Evolutionary conservation across 1,140 invertebrate species (phyloP).

Genomic region (Holcopasites calliopsidis): DNA sequence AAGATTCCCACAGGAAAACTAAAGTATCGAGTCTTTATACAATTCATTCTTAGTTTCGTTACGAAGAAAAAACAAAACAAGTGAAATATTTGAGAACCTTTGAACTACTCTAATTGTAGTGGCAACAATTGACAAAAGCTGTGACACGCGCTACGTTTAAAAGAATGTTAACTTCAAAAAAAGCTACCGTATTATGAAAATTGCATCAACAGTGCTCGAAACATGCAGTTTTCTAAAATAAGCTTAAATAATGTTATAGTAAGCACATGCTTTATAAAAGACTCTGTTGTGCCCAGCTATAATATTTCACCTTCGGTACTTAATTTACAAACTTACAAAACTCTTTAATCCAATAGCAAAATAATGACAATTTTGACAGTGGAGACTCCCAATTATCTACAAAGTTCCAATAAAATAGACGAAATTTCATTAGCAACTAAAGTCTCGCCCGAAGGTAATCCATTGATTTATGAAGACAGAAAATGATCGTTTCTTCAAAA

Average conservation of each 20-base stretch:
- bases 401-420: too few species aligned
- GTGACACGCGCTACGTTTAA: slow-evolving; percentile 9
- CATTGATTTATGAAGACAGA: background rate
- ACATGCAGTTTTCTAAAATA: background rate
- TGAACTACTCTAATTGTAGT: background rate
- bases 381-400: too few species aligned
- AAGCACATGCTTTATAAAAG: background rate
- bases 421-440: too few species aligned
- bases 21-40: background rate
- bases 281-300: too few species aligned
- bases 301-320: background rate
- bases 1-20: slow-evolving; percentile 38
- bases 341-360: too few species aligned
- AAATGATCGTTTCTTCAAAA: background rate
- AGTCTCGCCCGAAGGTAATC: too few species aligned
- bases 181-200: slow-evolving; percentile 5
- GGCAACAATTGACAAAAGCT: too few species aligned
- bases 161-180: slow-evolving; percentile 6
- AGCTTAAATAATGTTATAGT: background rate
- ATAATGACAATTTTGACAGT: background rate
- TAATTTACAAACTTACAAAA: background rate
- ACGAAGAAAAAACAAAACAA: background rate
- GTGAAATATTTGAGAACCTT: background rate
- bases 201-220: background rate
- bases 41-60: background rate